These are phyloP conservation scores for Drosophila lowei DNA, from an alignment of 1,140 invertebrate species.

Conservation along the genomic window DNA sequence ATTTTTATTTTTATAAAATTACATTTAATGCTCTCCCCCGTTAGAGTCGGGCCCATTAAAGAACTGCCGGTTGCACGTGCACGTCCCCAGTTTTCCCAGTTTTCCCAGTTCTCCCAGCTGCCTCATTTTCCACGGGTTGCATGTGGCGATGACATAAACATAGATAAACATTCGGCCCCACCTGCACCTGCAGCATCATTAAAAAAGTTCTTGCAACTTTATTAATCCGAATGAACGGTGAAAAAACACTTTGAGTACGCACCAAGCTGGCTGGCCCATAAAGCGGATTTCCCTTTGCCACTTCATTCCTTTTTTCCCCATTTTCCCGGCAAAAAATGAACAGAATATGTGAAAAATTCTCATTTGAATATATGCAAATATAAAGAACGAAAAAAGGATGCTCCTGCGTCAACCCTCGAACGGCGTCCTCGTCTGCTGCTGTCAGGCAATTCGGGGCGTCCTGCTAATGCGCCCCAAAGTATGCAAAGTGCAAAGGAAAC, in stretches of 20 bases:
- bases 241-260: slow-evolving; percentile 12
- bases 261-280: slow-evolving; percentile 1
- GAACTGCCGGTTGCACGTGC: neutral
- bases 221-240: slow-evolving; percentile 2
- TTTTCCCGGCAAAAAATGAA: neutral
- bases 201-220: slow-evolving; percentile 20
- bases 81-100: slow-evolving; percentile 25
- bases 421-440: slow-evolving; percentile 1
- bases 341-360: neutral
- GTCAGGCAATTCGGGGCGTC: slow-evolving; percentile 12
- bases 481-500: neutral
- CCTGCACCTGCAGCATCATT: slow-evolving; percentile 35
- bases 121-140: slow-evolving; percentile 41
- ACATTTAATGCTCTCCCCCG: slow-evolving; percentile 17
- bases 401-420: neutral
- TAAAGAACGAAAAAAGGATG: neutral
- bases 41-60: slow-evolving; percentile 25
- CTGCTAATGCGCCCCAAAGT: slow-evolving; percentile 2
- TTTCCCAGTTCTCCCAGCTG: slow-evolving; percentile 33
- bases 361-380: neutral
- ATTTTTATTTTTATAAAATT: slow-evolving; percentile 31
- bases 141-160: slow-evolving; percentile 26
- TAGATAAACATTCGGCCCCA: slow-evolving; percentile 42
- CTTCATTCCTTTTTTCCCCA: too few relatives aligned
- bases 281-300: slow-evolving; percentile 1